phyloP scores from a whole-genome alignment of 2,888 invertebrate genomes.

The Lacanobia oleracea region DNA sequence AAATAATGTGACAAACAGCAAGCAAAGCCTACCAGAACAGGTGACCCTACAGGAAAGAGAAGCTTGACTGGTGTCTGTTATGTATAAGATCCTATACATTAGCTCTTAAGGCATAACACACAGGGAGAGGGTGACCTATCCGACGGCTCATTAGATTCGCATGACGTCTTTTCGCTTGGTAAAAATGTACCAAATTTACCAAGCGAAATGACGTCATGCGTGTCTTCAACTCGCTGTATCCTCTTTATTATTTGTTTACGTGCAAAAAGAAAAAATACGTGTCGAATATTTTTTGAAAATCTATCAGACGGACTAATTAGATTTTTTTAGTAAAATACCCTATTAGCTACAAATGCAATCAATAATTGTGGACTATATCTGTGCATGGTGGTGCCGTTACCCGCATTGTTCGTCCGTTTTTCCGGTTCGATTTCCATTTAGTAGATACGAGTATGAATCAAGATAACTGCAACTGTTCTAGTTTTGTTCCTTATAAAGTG shows the following conservation, averaged over 20 bases:
- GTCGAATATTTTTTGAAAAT: too few species aligned
- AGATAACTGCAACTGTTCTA: constrained; percentile 43
- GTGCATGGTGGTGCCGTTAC: constrained; percentile 56
- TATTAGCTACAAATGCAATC: constrained; percentile 53
- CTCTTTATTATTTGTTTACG: too few species aligned
- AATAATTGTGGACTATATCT: constrained; percentile 57
- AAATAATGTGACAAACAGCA: background rate
- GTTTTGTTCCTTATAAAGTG: constrained; percentile 27
- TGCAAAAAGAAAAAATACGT: too few species aligned
- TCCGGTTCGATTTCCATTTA: constrained; percentile 60
- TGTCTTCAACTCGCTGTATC: too few species aligned
- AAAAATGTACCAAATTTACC: too few species aligned
- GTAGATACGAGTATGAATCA: constrained; percentile 58
- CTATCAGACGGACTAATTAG: too few species aligned
- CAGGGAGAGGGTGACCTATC: constrained; percentile 7
- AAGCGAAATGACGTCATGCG: too few species aligned
- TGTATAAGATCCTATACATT: background rate
- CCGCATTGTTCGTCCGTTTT: constrained; percentile 61
- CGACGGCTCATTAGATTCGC: constrained; percentile 50
- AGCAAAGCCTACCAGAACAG: background rate
- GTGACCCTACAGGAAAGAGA: background rate
- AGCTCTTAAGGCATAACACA: background rate
- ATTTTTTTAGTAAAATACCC: too few species aligned
- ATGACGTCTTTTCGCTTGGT: too few species aligned
- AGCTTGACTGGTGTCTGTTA: too few species aligned